Percentiles rank a stretch among this genome's conserved stretches.
Conservation (phyloP, 2,888 invertebrate species). For the Nipponacmea schrenckii region DNA sequence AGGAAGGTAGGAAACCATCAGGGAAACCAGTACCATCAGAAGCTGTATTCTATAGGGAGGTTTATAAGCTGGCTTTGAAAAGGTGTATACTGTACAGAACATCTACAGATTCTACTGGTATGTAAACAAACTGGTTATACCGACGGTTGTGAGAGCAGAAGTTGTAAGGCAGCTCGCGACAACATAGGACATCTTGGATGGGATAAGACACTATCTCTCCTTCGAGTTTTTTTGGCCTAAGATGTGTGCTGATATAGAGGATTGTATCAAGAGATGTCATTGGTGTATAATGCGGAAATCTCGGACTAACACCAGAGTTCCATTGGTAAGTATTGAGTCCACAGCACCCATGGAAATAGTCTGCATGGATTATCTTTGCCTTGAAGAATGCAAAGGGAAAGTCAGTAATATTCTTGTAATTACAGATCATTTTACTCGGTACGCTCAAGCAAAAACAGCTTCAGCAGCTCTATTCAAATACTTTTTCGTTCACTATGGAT, state of each 20-base stretch:
- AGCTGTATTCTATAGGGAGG: too few species aligned
- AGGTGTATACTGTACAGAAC: too few species aligned
- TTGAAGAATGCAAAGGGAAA: slow-evolving; percentile 15
- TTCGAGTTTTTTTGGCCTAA: slow-evolving; percentile 14
- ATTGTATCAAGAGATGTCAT: slow-evolving; percentile 17
- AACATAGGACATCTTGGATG: background rate
- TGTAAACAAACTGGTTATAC: too few species aligned
- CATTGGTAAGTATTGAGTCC: slow-evolving; percentile 15
- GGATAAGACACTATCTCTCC: slow-evolving; percentile 16
- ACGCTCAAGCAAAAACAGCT: slow-evolving; percentile 26
- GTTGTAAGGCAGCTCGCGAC: too few species aligned
- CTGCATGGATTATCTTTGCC: slow-evolving; percentile 10
- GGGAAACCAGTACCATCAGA: too few species aligned
- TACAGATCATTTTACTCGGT: slow-evolving; percentile 25
- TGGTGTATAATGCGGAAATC: slow-evolving; percentile 21
- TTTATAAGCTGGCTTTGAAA: too few species aligned
- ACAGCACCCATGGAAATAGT: slow-evolving; percentile 21
- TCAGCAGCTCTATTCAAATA: slow-evolving; percentile 21
- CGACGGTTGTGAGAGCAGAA: too few species aligned
- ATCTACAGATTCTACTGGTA: background rate
- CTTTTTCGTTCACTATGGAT: slow-evolving; percentile 29
- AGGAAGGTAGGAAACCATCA: too few species aligned
- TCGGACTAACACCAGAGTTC: slow-evolving; percentile 10
- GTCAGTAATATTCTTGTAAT: slow-evolving; percentile 16
- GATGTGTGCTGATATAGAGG: slow-evolving; percentile 14